phyloP scores from a whole-genome alignment of 2,113 vertebrate species.

The Chauna torquata region DNA sequence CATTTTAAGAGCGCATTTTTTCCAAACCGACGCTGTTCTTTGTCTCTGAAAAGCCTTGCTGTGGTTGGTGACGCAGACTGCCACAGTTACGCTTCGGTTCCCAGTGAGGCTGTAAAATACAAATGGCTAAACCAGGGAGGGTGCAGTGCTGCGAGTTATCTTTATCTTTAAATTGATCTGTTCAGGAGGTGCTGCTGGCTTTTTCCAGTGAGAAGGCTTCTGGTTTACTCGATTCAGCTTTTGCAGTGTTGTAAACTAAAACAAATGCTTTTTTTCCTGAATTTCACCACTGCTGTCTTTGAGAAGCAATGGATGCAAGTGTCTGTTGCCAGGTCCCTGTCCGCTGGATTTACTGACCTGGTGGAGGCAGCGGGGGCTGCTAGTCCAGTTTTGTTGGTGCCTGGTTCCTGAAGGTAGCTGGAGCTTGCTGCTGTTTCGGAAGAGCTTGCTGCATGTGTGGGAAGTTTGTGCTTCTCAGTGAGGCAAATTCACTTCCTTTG shows the following conservation, averaged over 20 bases:
- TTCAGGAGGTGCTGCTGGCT: not conserved
- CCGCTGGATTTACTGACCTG: not conserved
- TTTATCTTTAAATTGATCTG: not conserved
- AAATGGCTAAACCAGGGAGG: not conserved
- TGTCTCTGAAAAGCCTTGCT: not conserved
- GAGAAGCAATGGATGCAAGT: not conserved
- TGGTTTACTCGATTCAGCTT: not conserved
- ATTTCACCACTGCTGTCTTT: not conserved
- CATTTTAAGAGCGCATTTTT: not conserved
- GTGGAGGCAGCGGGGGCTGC: not conserved
- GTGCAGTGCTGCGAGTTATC: not conserved
- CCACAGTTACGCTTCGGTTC: rapidly evolving
- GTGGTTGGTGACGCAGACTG: not conserved
- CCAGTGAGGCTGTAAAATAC: not conserved
- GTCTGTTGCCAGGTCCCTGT: not conserved
- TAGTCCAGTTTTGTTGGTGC: not conserved
- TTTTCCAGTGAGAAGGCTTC: not conserved
- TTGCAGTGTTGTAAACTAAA: not conserved
- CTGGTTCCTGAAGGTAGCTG: not conserved
- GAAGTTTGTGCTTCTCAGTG: not conserved
- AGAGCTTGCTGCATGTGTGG: too few relatives aligned
- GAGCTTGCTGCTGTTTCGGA: not conserved
- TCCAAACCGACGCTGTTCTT: not conserved
- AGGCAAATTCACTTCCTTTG: not conserved
- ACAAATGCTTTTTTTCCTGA: not conserved